Percentiles rank a stretch among this genome's conserved stretches.
Conservation (phyloP, 2,888 invertebrate genomes). For the Sarcophaga subvicina region DNA sequence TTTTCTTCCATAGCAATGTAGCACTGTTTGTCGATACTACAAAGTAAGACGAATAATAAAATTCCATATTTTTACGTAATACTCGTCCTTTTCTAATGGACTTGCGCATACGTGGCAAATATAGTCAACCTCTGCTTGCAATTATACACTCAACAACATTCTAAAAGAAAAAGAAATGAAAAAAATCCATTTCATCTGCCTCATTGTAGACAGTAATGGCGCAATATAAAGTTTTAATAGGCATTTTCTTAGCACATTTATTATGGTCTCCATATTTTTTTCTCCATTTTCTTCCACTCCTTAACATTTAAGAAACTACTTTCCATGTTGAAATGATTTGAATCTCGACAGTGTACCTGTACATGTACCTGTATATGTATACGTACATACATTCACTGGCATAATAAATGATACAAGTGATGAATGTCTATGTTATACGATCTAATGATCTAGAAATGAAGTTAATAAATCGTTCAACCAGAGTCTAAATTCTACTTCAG, state of each 20-base stretch:
- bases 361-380: constrained; percentile 7
- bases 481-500: constrained; percentile 66
- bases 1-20: no score
- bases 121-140: constrained; percentile 48
- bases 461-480: constrained; percentile 81
- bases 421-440: constrained; percentile 81
- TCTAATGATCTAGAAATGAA: constrained; percentile 81
- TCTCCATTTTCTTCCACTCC: constrained; percentile 17
- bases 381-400: constrained; percentile 13
- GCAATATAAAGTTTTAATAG: constrained; percentile 56
- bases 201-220: constrained; percentile 46
- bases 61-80: no score
- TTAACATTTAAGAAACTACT: constrained; percentile 46
- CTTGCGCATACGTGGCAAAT: background rate
- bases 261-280: constrained; percentile 22
- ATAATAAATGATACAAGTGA: constrained; percentile 73
- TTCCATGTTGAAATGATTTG: constrained; percentile 63
- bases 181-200: constrained; percentile 42
- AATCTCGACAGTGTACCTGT: constrained; percentile 33
- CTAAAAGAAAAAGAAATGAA: background rate
- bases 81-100: no score
- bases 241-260: constrained; percentile 60
- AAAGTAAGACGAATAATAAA: no score
- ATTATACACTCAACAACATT: constrained; percentile 54
- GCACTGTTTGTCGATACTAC: no score